Conservation (phyloP, 1,140 invertebrate species). For the Drosophila oshimai region DNA sequence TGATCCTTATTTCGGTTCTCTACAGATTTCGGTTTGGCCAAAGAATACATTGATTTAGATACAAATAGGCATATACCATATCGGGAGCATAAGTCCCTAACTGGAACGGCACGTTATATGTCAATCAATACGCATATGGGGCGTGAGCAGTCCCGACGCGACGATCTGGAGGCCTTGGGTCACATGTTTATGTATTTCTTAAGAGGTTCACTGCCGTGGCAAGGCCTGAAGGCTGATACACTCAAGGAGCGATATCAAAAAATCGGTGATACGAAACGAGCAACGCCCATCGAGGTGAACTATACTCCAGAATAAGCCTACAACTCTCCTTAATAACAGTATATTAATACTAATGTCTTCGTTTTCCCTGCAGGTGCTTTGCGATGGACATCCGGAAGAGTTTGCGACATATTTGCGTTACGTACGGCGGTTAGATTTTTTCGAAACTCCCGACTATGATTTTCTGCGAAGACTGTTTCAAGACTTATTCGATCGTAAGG, state of each 20-base stretch:
- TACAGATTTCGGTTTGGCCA: slow-evolving; percentile 99
- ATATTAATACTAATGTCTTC: background rate
- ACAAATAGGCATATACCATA: slow-evolving; percentile 99
- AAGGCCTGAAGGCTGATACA: slow-evolving; percentile 99
- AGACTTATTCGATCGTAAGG: slow-evolving; percentile 96
- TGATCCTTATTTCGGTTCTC: slow-evolving; percentile 8
- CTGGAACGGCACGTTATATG: slow-evolving; percentile 99
- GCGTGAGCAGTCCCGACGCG: slow-evolving; percentile 99
- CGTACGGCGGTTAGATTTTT: slow-evolving; percentile 98
- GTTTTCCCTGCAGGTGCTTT: slow-evolving; percentile 86
- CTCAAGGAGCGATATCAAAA: slow-evolving; percentile 99
- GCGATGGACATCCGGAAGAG: slow-evolving; percentile 98
- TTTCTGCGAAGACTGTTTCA: slow-evolving; percentile 97
- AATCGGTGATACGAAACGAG: slow-evolving; percentile 99
- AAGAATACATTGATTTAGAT: slow-evolving; percentile 99
- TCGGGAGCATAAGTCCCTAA: slow-evolving; percentile 99
- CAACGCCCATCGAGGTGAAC: slow-evolving; percentile 95
- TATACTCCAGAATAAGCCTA: background rate
- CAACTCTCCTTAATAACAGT: background rate
- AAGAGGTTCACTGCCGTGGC: slow-evolving; percentile 99
- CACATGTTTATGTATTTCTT: slow-evolving; percentile 99
- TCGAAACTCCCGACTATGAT: slow-evolving; percentile 99
- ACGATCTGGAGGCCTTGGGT: slow-evolving; percentile 99
- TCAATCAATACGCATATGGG: slow-evolving; percentile 99
- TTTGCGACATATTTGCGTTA: slow-evolving; percentile 99